These are phyloP conservation scores for Cryptoblepharus egeriae DNA, from an alignment of 2,797 vertebrate genomes.

Conservation along the genomic window DNA sequence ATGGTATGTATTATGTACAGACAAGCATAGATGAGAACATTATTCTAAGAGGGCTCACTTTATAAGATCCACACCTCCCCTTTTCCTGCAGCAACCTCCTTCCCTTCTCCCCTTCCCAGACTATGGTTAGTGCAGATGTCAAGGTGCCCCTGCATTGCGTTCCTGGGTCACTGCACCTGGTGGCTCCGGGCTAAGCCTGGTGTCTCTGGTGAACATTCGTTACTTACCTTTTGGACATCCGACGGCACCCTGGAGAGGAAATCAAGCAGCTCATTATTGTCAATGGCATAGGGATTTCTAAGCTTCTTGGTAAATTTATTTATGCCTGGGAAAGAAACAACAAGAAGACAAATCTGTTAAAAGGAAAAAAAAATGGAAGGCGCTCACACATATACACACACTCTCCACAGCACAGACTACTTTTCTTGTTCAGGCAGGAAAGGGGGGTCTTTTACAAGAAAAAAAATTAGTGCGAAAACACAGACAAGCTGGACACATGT, in stretches of 20 bases:
- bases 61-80: slow-evolving; percentile 6
- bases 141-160: slow-evolving; percentile 55
- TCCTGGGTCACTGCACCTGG: slow-evolving; percentile 33
- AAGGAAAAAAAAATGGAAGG: too few relatives aligned
- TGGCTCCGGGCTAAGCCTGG: neutral
- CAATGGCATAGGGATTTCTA: slow-evolving; percentile 90
- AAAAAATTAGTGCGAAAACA: slow-evolving; percentile 77
- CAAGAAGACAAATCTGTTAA: slow-evolving; percentile 57
- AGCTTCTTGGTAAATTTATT: slow-evolving; percentile 99
- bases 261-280: slow-evolving; percentile 94
- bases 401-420: neutral
- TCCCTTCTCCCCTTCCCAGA: neutral
- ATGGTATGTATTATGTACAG: too few relatives aligned
- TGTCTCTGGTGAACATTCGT: slow-evolving; percentile 63
- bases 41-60: too few relatives aligned
- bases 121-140: slow-evolving; percentile 60
- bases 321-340: slow-evolving; percentile 83
- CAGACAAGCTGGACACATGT: slow-evolving; percentile 51
- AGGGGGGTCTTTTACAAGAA: slow-evolving; percentile 61
- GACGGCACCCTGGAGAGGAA: slow-evolving; percentile 98
- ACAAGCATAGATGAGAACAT: too few relatives aligned
- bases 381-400: neutral
- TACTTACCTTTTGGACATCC: slow-evolving; percentile 97
- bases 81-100: slow-evolving; percentile 66
- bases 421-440: slow-evolving; percentile 37